These are phyloP conservation scores for Periophthalmodon schlosseri DNA, from an alignment of 2,113 vertebrate species.

Conservation along the genomic window DNA sequence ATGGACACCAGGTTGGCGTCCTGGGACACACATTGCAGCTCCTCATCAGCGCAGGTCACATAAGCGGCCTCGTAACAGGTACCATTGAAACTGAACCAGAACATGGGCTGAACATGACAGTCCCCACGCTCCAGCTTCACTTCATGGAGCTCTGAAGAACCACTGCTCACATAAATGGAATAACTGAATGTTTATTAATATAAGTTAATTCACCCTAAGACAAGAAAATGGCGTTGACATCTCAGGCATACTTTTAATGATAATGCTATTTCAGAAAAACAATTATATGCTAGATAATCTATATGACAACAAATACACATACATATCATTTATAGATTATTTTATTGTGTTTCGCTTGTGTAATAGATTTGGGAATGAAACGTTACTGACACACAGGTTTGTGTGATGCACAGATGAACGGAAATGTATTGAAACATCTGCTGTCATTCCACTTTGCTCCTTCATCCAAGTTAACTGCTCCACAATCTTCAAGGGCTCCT, in stretches of 20 bases:
- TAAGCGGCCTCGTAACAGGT: neutral
- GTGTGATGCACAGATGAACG: neutral
- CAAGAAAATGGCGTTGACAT: too few relatives aligned
- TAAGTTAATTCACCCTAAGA: too few relatives aligned
- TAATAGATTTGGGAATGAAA: neutral
- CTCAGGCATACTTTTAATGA: too few relatives aligned
- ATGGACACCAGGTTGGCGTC: conserved; percentile 47
- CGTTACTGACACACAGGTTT: neutral
- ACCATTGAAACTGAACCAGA: conserved; percentile 25
- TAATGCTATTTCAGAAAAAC: too few relatives aligned
- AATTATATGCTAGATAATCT: too few relatives aligned
- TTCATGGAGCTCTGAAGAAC: too few relatives aligned
- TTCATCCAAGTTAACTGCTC: neutral
- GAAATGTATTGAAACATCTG: neutral
- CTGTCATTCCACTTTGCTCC: neutral
- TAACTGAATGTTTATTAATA: too few relatives aligned
- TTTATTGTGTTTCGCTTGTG: neutral
- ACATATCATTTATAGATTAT: neutral
- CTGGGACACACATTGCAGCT: conserved; percentile 25
- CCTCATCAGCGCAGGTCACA: conserved; percentile 38
- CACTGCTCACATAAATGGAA: too few relatives aligned
- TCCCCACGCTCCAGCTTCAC: neutral
- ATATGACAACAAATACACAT: neutral
- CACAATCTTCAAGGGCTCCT: neutral
- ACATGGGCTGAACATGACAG: conserved; percentile 21